phyloP scores from a whole-genome alignment of 2,888 invertebrate species.

The Opisthograptis luteolata region DNA sequence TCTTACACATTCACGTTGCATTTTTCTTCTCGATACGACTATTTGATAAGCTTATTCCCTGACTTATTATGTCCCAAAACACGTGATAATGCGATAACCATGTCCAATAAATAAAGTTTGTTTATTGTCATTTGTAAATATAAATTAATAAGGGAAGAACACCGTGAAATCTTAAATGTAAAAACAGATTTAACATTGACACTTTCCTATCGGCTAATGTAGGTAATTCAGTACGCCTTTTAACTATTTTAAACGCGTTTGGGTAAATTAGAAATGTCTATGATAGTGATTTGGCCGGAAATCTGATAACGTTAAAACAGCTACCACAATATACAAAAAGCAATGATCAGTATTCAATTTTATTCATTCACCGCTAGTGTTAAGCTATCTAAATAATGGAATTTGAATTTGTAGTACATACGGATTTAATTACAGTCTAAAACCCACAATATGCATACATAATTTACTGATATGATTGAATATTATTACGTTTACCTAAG shows the following conservation, averaged over 20 bases:
- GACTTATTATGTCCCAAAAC: slow-evolving; percentile 1
- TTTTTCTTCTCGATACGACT: neutral
- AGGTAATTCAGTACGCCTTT: slow-evolving; percentile 6
- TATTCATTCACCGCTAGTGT: too few species aligned
- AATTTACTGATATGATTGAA: too few species aligned
- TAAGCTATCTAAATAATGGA: too few species aligned
- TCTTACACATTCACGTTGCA: slow-evolving; percentile 1
- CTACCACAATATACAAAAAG: too few species aligned
- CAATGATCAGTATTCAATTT: too few species aligned
- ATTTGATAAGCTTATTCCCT: neutral
- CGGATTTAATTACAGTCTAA: too few species aligned
- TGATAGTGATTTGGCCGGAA: neutral
- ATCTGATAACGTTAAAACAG: too few species aligned
- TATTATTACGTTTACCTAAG: too few species aligned
- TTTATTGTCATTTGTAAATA: slow-evolving; percentile 4
- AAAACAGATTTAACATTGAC: slow-evolving; percentile 6
- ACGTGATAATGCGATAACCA: slow-evolving; percentile 1
- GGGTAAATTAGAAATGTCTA: neutral
- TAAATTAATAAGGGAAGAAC: slow-evolving; percentile 4
- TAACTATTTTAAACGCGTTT: neutral
- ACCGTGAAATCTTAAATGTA: slow-evolving; percentile 17
- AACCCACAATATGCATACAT: too few species aligned
- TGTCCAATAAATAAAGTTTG: slow-evolving; percentile 1
- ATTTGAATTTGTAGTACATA: too few species aligned
- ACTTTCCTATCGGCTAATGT: neutral